These are phyloP conservation scores for Umimayanthus chanpuru DNA, from an alignment of 92 coral and sea anemone genomes.

Conservation along the genomic window DNA sequence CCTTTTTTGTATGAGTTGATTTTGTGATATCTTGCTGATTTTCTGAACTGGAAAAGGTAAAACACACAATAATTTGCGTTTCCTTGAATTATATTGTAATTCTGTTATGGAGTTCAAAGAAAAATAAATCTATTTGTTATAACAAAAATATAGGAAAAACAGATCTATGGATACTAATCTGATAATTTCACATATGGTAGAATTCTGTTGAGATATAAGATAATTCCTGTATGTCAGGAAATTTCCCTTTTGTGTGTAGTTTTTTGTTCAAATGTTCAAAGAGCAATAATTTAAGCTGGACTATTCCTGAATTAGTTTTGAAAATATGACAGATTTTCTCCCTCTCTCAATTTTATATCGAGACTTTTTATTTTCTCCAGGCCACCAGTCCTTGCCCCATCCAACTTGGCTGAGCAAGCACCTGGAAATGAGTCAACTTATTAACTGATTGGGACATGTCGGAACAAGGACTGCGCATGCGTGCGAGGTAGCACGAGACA, in stretches of 20 bases:
- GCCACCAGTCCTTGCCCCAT: constrained; percentile 47
- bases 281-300: background rate
- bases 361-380: constrained; percentile 39
- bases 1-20: background rate
- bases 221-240: background rate
- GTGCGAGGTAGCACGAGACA: too few relatives aligned
- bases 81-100: background rate
- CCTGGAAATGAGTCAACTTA: constrained; percentile 43
- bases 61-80: background rate
- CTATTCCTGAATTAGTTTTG: background rate
- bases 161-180: background rate
- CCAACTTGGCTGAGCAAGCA: constrained; percentile 45
- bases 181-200: too few relatives aligned
- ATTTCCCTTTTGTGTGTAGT: background rate
- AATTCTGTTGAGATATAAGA: background rate
- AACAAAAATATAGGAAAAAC: background rate
- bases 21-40: background rate
- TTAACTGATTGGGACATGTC: constrained; percentile 16
- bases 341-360: constrained; percentile 35
- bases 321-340: constrained; percentile 8
- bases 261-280: background rate
- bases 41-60: background rate
- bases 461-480: background rate
- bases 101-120: background rate
- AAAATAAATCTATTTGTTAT: background rate